Percentiles rank a stretch among this genome's conserved stretches.
Evolutionary conservation across 1,140 invertebrate species (phyloP).

Genomic region (Pogonomyrmex californicus): DNA sequence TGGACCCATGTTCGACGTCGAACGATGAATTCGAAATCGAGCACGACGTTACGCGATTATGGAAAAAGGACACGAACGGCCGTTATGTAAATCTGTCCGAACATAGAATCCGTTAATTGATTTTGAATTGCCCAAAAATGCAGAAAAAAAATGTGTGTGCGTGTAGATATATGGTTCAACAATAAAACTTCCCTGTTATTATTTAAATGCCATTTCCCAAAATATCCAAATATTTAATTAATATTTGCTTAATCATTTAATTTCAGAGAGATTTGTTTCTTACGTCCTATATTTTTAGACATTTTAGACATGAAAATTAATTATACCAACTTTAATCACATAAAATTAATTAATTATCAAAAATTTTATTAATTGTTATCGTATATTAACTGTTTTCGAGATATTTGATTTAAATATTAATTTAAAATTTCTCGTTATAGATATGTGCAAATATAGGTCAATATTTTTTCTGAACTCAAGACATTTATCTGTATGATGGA

Average conservation of each 20-base stretch:
- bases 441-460: too few relatives aligned
- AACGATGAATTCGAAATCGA: slow-evolving; percentile 12
- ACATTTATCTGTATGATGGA: too few relatives aligned
- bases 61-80: not conserved
- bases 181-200: not conserved
- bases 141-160: not conserved
- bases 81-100: slow-evolving; percentile 29
- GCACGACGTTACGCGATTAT: not conserved
- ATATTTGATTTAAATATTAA: too few relatives aligned
- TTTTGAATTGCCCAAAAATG: not conserved
- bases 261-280: not conserved
- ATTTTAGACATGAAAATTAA: too few relatives aligned
- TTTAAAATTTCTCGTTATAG: too few relatives aligned
- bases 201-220: slow-evolving; percentile 9
- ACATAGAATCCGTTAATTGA: not conserved
- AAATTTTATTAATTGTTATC: too few relatives aligned
- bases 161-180: not conserved
- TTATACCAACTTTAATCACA: too few relatives aligned
- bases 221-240: not conserved
- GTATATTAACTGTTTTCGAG: too few relatives aligned
- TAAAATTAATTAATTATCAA: too few relatives aligned
- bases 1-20: not conserved
- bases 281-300: not conserved
- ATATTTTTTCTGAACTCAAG: too few relatives aligned
- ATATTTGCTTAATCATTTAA: not conserved